Base-by-base conservation (phyloP, 1,140 invertebrate genomes). In the Lucilia sericata region DNA sequence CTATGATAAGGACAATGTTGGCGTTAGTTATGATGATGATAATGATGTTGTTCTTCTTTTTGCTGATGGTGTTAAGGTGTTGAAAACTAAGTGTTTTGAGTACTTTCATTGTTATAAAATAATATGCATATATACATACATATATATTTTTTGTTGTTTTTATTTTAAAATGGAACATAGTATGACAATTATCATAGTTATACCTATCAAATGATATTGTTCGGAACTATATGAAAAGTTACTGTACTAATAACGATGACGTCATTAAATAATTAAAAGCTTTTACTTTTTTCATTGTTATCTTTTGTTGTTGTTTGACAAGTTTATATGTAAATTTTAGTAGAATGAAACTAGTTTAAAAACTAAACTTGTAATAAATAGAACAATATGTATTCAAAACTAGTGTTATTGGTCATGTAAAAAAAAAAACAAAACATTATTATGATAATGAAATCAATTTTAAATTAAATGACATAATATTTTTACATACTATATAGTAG, bases 191-290 rank as follows among this genome's bases (percentile, higher is more conserved):
- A 42, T 42, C 5, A 42, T 42, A 42, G 42, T 42, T 10, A 42
- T 30, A 30, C 25, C 3, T 42, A 42, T 3, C 42, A 42, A 42
- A 42, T 42, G 42, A 17, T 17, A 60, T 60, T 60, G 55, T 60
- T 60, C 17, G 55, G 14, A 60, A 60, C 55, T 60, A 14, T 60
- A 60, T 60, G 55, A 7, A 60, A 7, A n/a, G 55, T 10, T 21
- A 70, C 21, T 19, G 65, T 70, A 70, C n/a, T 70, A 70, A 70
- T 70, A 25, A 70, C 25, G 21, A 70, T 70, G 65, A 70, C 65
- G 65, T 70, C 65, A 70, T 25, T 21, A 70, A 70, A 70, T 70
- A 70, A 70, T 70, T 70, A 70, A 70, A 19, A 25, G 65, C 65
- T 70, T 21, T 70, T 70, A 21, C 21, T 10, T 60, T 60, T 5